A percentile compares a stretch with the other conserved stretches of the same genome.
Evolutionary conservation across 2,888 invertebrate species (phyloP).

Genomic region (Agonopterix arenella): DNA sequence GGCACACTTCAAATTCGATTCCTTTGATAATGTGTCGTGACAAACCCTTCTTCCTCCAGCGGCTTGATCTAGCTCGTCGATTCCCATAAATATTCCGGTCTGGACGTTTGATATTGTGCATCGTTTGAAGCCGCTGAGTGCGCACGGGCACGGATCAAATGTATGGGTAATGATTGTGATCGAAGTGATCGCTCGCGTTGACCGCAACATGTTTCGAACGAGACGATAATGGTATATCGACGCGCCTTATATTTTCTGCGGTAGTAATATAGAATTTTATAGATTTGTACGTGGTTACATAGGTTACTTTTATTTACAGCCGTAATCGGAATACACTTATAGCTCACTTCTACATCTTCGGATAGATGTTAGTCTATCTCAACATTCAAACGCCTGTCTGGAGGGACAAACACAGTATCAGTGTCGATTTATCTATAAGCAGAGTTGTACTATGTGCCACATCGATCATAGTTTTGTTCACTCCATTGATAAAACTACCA

Average conservation of each 20-base stretch:
- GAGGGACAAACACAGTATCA: constrained; percentile 42
- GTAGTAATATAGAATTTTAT: constrained; percentile 44
- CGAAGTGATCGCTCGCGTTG: constrained; percentile 52
- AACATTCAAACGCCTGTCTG: constrained; percentile 46
- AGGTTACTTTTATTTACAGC: constrained; percentile 3
- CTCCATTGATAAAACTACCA: constrained; percentile 56
- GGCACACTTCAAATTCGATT: constrained; percentile 55
- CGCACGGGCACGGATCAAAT: constrained; percentile 32
- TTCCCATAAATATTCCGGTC: constrained; percentile 34
- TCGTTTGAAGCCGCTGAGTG: constrained; percentile 44
- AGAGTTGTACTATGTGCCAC: constrained; percentile 34
- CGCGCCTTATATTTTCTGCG: constrained; percentile 52
- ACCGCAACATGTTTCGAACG: constrained; percentile 67
- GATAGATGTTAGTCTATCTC: constrained; percentile 3
- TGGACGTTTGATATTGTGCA: constrained; percentile 40
- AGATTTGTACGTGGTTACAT: constrained; percentile 35
- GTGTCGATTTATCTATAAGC: constrained; percentile 52
- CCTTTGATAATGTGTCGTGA: constrained; percentile 56
- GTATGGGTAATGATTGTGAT: constrained; percentile 61
- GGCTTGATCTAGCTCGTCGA: constrained; percentile 32
- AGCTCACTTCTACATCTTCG: too few species aligned
- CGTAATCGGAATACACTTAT: not conserved
- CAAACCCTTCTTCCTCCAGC: constrained; percentile 50
- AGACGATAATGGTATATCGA: constrained; percentile 63
- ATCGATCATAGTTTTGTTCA: constrained; percentile 70